Percentiles rank a stretch among this genome's conserved stretches.
Conservation (phyloP, 2,888 invertebrate species). For the Drosophila paranaensis region DNA sequence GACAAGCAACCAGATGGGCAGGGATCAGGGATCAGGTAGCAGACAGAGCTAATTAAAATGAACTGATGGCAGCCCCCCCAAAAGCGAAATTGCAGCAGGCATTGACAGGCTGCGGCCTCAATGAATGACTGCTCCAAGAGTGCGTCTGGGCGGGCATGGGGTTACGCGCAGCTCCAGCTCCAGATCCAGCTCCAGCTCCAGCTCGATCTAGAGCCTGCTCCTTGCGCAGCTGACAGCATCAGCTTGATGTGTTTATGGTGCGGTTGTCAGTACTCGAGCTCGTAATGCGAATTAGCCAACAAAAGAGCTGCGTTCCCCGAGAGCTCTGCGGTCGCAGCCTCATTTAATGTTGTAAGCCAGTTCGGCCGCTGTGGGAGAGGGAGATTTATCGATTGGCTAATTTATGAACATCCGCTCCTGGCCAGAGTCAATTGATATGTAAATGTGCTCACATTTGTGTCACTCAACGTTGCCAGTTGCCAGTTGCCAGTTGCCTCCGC, state of each 20-base stretch:
- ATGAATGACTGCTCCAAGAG: conserved; percentile 28
- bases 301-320: conserved; percentile 17
- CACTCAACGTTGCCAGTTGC: conserved; percentile 55
- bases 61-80: conserved; percentile 77
- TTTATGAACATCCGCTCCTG: conserved; percentile 84
- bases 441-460: conserved; percentile 81
- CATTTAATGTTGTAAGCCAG: conserved; percentile 71
- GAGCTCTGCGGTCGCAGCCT: conserved; percentile 20
- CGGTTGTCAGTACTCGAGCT: conserved; percentile 37
- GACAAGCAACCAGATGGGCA: neutral
- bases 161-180: conserved; percentile 21
- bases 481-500: neutral
- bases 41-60: conserved; percentile 65
- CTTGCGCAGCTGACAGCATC: conserved; percentile 30
- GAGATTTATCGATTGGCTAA: conserved; percentile 83
- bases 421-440: conserved; percentile 78
- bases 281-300: conserved; percentile 64
- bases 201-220: conserved; percentile 1
- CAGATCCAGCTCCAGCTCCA: neutral
- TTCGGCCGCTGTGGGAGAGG: conserved; percentile 48
- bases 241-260: conserved; percentile 80
- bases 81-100: conserved; percentile 70
- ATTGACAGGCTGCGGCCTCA: conserved; percentile 29
- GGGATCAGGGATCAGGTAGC: conserved; percentile 2
- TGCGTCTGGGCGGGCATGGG: conserved; percentile 51